These are phyloP conservation scores for Papilio dardanus DNA, from an alignment of 1,140 invertebrate species.

Conservation along the genomic window DNA sequence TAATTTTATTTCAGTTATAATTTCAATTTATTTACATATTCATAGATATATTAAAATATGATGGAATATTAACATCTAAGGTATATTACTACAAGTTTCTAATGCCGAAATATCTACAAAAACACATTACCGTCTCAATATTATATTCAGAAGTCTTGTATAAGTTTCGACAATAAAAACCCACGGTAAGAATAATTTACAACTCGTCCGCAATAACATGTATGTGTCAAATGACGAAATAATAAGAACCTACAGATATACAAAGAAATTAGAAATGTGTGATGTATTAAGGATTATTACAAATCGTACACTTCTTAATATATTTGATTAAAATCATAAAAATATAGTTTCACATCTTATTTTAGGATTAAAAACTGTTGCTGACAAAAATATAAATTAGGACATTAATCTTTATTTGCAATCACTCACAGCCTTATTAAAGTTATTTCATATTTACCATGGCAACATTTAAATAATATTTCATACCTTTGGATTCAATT, in stretches of 20 bases:
- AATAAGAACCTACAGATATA: too few species aligned
- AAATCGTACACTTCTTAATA: background rate
- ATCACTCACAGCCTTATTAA: constrained; percentile 13
- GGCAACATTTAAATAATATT: background rate
- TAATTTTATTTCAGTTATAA: background rate
- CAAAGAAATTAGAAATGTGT: background rate
- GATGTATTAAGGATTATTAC: background rate
- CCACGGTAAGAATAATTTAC: too few species aligned
- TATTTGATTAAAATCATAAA: background rate
- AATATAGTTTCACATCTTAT: background rate
- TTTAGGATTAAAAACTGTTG: background rate
- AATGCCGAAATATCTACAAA: too few species aligned
- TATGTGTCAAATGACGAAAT: too few species aligned
- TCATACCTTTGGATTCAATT: background rate
- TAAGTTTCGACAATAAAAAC: too few species aligned
- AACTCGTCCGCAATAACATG: too few species aligned
- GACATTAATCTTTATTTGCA: background rate
- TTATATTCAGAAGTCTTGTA: too few species aligned
- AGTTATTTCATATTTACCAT: background rate
- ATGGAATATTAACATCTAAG: background rate
- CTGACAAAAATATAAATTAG: background rate
- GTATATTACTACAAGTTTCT: too few species aligned
- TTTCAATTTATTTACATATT: too few species aligned
- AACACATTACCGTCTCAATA: too few species aligned
- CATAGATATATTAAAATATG: background rate